Evolutionary conservation across 2,797 vertebrate species (phyloP).

Genomic region (Gymnothorax reevesii): DNA sequence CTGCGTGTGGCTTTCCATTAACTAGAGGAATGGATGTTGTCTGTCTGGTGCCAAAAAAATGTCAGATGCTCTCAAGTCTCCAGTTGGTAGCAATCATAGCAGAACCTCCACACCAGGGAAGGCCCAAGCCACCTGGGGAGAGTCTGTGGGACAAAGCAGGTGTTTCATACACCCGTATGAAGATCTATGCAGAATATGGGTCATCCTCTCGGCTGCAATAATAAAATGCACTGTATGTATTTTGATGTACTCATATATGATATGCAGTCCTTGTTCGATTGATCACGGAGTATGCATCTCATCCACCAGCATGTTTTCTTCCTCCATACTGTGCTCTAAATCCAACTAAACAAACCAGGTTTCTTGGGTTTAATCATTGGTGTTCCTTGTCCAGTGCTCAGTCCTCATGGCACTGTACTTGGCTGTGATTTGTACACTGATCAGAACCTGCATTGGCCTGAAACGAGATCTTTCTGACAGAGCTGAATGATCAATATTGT

Average conservation of each 20-base stretch:
- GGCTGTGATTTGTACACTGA: neutral
- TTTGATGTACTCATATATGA: neutral
- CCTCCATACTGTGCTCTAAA: neutral
- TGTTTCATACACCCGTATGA: conserved; percentile 55
- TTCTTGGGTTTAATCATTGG: neutral
- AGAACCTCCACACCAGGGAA: conserved; percentile 51
- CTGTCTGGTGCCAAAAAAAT: conserved; percentile 35
- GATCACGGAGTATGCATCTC: conserved; percentile 28
- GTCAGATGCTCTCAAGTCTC: conserved; percentile 45
- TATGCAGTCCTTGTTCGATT: conserved; percentile 28
- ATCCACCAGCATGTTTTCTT: neutral
- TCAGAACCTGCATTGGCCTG: neutral
- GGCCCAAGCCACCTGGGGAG: conserved; percentile 26
- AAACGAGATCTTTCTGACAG: neutral
- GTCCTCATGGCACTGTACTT: neutral
- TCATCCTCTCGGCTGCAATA: conserved; percentile 30
- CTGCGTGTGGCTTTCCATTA: conserved; percentile 40
- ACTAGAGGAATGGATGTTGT: conserved; percentile 34
- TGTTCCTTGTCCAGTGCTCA: neutral
- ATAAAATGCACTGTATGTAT: conserved; percentile 26
- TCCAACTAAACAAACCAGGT: neutral
- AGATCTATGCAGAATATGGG: conserved; percentile 55
- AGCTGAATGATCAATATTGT: neutral
- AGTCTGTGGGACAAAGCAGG: conserved; percentile 37
- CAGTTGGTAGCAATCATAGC: conserved; percentile 54